phyloP scores from a whole-genome alignment of 2,888 invertebrate genomes.

The Melinaea marsaeus region DNA sequence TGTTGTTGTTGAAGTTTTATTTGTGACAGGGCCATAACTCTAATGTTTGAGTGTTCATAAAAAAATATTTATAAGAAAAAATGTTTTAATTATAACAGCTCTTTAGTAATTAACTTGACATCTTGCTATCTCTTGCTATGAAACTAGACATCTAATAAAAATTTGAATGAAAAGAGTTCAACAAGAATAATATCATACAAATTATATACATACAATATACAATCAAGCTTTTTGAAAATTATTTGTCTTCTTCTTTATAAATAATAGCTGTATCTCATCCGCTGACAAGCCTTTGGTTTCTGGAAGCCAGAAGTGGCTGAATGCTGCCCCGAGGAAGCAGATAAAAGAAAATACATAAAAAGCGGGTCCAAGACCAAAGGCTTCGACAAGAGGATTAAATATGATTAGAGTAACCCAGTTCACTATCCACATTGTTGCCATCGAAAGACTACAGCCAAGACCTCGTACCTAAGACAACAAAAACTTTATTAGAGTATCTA shows the following conservation, averaged over 20 bases:
- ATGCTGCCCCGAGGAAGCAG: constrained; percentile 54
- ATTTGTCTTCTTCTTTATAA: constrained; percentile 40
- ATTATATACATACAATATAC: too few species aligned
- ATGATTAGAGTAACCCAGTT: constrained; percentile 61
- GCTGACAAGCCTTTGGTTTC: constrained; percentile 69
- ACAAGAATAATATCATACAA: too few species aligned
- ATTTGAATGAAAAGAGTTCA: too few species aligned
- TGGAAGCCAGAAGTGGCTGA: constrained; percentile 56
- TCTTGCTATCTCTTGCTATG: too few species aligned
- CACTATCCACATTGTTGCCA: constrained; percentile 55
- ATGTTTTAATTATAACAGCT: too few species aligned
- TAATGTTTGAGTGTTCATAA: too few species aligned
- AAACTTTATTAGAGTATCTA: too few species aligned
- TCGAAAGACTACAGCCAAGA: constrained; percentile 51
- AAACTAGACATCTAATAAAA: too few species aligned
- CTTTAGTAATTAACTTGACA: too few species aligned
- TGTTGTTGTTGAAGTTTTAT: too few species aligned
- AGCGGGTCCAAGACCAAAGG: constrained; percentile 54
- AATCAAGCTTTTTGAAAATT: constrained; percentile 21
- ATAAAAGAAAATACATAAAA: constrained; percentile 61
- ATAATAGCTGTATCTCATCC: constrained; percentile 56
- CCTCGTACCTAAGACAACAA: constrained; percentile 51
- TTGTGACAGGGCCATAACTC: too few species aligned
- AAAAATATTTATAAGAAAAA: too few species aligned
- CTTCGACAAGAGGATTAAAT: constrained; percentile 56